phyloP scores from a whole-genome alignment of 2,888 invertebrate species.

The Athalia cordata region DNA sequence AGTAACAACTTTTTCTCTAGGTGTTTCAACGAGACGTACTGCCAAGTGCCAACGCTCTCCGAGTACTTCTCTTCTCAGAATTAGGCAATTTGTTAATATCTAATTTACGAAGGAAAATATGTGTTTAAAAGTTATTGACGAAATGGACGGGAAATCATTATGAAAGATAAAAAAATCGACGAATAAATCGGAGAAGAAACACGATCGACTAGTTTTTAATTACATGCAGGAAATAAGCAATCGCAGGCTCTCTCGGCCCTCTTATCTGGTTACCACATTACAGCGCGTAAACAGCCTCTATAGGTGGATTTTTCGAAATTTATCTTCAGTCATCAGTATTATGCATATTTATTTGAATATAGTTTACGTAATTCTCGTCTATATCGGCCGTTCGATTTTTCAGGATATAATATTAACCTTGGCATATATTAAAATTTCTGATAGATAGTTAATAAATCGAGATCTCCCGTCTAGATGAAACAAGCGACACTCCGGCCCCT shows the following conservation, averaged over 20 bases:
- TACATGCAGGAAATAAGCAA: background rate
- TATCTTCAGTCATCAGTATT: background rate
- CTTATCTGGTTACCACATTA: background rate
- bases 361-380: background rate
- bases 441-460: background rate
- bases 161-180: background rate
- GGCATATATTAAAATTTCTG: constrained; percentile 21
- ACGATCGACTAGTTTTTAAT: background rate
- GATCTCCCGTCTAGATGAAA: background rate
- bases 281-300: background rate
- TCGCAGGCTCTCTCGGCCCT: background rate
- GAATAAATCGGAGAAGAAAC: background rate
- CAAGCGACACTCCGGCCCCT: constrained; percentile 1
- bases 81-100: too few relatives aligned
- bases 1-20: background rate
- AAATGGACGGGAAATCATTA: background rate
- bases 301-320: background rate
- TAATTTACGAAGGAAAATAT: too few relatives aligned
- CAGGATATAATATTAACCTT: constrained; percentile 17
- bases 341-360: background rate
- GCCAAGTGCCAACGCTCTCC: background rate
- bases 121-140: background rate
- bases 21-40: background rate
- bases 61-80: too few relatives aligned
- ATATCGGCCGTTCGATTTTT: background rate